Base-by-base conservation (phyloP, 2,888 invertebrate genomes). In the Drosophila rubida region DNA sequence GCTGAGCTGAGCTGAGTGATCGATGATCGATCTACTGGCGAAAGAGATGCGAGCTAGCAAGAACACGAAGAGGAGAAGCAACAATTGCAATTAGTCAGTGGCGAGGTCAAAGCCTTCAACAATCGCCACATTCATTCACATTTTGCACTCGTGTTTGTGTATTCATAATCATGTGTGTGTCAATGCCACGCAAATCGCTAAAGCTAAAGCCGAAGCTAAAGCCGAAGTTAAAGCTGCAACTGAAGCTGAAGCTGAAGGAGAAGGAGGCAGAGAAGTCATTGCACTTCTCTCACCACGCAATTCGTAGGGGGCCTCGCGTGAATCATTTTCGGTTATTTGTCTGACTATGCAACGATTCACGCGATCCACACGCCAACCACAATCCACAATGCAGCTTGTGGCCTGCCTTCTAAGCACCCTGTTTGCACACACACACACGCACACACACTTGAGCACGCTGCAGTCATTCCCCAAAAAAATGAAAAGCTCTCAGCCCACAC, bases 321-420 rank as follows among this genome's bases (percentile, higher is more conserved):
- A 74, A 76, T 74, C 73, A 74, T 76, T 76, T 62, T 76, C 54
- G 77, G 77, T 25, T 66, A 77, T 66, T 72, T 58, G 77, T 50
- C 61, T 66, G 72, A 53, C 77, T 76, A 76, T 76, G 76, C 57
- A 65, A 42, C 51, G 41, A 44, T 16, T 23, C 3, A 14, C 39
- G 11, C 44, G 23, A 42, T 54, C 54, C 54, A 42, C 51, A 41
- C 51, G 37, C 39, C 35, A 45, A 11, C 37, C 8, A 41, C 49
- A 13, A 22, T 41, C 54, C 19, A 46, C 46, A 49, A 13, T 50
- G 45, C 53, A 51, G 22, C 41, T 19, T 19, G 19, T 19, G 19
- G 22, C 32, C 48, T 66, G 67, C 57, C 37, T 74, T 74, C 73
- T 74, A 77, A 74, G 73, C 73, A 66, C 73, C 77, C 73, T 69